Base-by-base conservation (phyloP, 1,140 invertebrate species). In the Cotesia glomerata region DNA sequence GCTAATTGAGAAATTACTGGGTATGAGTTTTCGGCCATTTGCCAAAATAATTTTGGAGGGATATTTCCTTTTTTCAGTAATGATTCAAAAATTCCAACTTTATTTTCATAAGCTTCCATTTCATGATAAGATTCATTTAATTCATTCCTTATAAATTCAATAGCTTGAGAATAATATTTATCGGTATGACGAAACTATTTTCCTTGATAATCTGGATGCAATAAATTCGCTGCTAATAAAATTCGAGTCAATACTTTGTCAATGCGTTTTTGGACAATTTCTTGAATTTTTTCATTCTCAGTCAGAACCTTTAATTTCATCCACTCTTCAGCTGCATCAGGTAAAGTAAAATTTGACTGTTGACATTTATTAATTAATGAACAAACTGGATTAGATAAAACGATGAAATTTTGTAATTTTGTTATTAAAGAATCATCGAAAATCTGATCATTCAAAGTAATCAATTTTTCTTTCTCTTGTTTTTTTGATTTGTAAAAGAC, bases 351-450 rank as follows among this genome's bases (percentile, higher is more conserved):
- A 13, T 9, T 59, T 14, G 32, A 32, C 59, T 72, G 32, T 45
- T 75, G 58, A 49, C 70, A 75, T 36, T 65, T 72, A 39, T 65
- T 68, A 13, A 72, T 61, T 18, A 75, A 34, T 36, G 69, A 13
- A 51, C 71, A 72, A 14, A 72, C 18, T 13, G 54, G 52, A 58
- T 75, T 62, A 39, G 72, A 69, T 9, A 75, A 69, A 5, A 71
- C 14, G 18, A 72, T 39, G 54, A 26, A 69, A 32, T 65, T 9
- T 62, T 65, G 34, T 36, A 75, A 36, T 58, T 68, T 32, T 45
- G 13, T 56, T 26, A 13, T 58, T 5, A 32, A 75, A 9, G 45
- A 75, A 69, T 56, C 26, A 4, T 63, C 58, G 14, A 0, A 11
- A 14, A 49, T 11, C n/a, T 39, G 49, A 1, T 59, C 18, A 14